These are phyloP conservation scores for Acanthurus leucopareius DNA, from an alignment of 2,797 vertebrate genomes.

Conservation along the genomic window DNA sequence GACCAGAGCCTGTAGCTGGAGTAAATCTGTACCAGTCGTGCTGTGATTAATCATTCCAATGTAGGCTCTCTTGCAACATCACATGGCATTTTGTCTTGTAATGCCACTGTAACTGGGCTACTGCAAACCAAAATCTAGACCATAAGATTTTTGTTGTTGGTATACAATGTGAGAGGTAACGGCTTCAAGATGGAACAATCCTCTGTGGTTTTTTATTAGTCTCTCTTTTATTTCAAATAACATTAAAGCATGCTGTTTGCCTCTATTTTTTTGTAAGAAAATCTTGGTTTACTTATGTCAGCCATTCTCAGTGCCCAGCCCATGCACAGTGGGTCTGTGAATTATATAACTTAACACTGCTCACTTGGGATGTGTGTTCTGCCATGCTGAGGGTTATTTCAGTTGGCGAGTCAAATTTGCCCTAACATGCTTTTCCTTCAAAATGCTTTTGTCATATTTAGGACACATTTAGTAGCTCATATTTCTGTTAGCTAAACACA, in stretches of 20 bases:
- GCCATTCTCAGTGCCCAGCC: slow-evolving; percentile 70
- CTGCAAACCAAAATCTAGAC: slow-evolving; percentile 29
- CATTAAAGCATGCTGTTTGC: slow-evolving; percentile 41
- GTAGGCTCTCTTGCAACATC: slow-evolving; percentile 8
- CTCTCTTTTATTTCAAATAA: slow-evolving; percentile 41
- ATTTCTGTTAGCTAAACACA: slow-evolving; percentile 47
- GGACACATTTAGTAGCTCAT: slow-evolving; percentile 55
- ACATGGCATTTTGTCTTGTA: slow-evolving; percentile 21
- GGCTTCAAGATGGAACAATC: slow-evolving; percentile 14
- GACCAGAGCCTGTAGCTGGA: slow-evolving; percentile 20
- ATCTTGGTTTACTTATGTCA: slow-evolving; percentile 72
- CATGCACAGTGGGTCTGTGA: slow-evolving; percentile 60
- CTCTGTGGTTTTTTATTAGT: slow-evolving; percentile 3
- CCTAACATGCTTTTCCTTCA: slow-evolving; percentile 60
- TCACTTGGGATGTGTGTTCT: slow-evolving; percentile 77
- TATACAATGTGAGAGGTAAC: slow-evolving; percentile 31
- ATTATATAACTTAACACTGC: slow-evolving; percentile 82
- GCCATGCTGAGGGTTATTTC: slow-evolving; percentile 76
- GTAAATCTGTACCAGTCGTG: slow-evolving; percentile 18
- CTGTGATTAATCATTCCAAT: slow-evolving; percentile 28
- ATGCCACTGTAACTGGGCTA: slow-evolving; percentile 43
- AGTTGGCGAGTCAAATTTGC: slow-evolving; percentile 75
- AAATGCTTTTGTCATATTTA: slow-evolving; percentile 75
- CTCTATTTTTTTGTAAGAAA: slow-evolving; percentile 36
- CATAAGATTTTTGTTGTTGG: slow-evolving; percentile 26